phyloP scores from a whole-genome alignment of 2,888 invertebrate genomes.

The Syrphus vitripennis region DNA sequence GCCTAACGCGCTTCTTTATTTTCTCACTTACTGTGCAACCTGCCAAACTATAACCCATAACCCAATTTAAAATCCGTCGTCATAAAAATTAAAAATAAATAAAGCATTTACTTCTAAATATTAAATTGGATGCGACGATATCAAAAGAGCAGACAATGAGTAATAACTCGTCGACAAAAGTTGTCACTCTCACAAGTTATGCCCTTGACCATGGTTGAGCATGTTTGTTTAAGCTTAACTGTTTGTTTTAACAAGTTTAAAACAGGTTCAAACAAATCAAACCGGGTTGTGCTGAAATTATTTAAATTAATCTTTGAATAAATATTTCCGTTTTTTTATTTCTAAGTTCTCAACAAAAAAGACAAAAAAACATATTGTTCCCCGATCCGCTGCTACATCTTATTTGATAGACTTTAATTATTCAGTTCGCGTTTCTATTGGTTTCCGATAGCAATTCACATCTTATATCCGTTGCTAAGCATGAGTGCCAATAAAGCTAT shows the following conservation, averaged over 20 bases:
- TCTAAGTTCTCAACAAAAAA: background rate
- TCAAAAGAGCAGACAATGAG: background rate
- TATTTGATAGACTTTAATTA: background rate
- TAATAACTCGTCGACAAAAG: background rate
- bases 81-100: background rate
- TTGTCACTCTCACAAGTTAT: conserved; percentile 3
- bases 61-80: background rate
- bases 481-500: background rate
- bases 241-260: background rate
- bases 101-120: background rate
- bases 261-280: background rate
- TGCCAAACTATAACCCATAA: no score
- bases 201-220: conserved; percentile 7
- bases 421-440: conserved; percentile 26
- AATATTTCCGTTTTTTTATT: conserved; percentile 4
- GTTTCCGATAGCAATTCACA: conserved; percentile 44
- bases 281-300: background rate
- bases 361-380: background rate
- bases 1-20: no score
- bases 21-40: no score
- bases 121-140: background rate
- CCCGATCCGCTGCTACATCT: background rate
- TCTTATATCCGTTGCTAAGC: conserved; percentile 26
- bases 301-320: background rate
- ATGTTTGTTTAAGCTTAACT: background rate